phyloP scores from a whole-genome alignment of 1,140 invertebrate species.

The Rhynchophorus ferrugineus region DNA sequence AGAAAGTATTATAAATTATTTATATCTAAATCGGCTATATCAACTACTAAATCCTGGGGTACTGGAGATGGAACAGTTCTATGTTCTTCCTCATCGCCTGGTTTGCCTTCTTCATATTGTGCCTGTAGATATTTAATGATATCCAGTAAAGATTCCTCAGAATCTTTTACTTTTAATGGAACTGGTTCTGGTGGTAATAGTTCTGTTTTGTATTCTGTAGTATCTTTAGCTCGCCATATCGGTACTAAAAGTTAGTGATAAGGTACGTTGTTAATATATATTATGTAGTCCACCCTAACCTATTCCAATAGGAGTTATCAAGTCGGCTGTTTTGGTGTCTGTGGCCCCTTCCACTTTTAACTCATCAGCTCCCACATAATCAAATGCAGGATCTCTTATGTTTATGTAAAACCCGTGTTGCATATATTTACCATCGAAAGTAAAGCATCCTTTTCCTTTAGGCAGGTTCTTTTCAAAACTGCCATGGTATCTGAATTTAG shows the following conservation, averaged over 20 bases:
- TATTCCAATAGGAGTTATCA: slow-evolving; percentile 28
- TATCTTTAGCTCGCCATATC: slow-evolving; percentile 55
- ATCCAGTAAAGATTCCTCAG: slow-evolving; percentile 40
- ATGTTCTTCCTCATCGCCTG: slow-evolving; percentile 32
- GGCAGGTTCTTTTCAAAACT: slow-evolving; percentile 55
- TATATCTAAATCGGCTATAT: slow-evolving; percentile 25
- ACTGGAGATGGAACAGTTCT: slow-evolving; percentile 24
- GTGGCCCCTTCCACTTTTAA: slow-evolving; percentile 36
- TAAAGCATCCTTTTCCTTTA: slow-evolving; percentile 57
- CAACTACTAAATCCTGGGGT: slow-evolving; percentile 20
- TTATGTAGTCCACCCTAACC: slow-evolving; percentile 29
- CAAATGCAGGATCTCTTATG: slow-evolving; percentile 45
- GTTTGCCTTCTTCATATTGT: slow-evolving; percentile 34
- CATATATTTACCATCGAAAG: slow-evolving; percentile 58
- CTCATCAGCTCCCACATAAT: slow-evolving; percentile 45
- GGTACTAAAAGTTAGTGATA: slow-evolving; percentile 38
- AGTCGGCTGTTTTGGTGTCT: slow-evolving; percentile 23
- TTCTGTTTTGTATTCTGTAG: slow-evolving; percentile 56
- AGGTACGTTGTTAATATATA: slow-evolving; percentile 10
- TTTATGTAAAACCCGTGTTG: slow-evolving; percentile 57
- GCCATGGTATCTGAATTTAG: slow-evolving; percentile 53
- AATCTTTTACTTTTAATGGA: slow-evolving; percentile 52
- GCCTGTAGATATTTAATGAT: slow-evolving; percentile 39
- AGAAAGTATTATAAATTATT: slow-evolving; percentile 10
- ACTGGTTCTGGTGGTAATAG: slow-evolving; percentile 57